Base-by-base conservation (phyloP, 1,140 invertebrate species). In the Drosophila lini region DNA sequence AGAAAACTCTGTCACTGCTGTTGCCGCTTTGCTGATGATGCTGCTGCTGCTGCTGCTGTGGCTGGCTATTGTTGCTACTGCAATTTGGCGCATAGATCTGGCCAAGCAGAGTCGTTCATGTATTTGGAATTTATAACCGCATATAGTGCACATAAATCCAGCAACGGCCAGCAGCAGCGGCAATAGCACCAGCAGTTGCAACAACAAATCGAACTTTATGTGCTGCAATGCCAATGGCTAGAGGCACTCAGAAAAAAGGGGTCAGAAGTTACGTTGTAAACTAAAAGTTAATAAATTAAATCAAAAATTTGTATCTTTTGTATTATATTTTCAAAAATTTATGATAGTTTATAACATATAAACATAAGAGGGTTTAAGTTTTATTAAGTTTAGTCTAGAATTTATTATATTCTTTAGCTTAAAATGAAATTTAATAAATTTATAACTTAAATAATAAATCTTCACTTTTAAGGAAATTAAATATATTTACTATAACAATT, bases 101-200 rank as follows among this genome's bases (percentile, higher is more conserved):
- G 50, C 57, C 67, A 71, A 80, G 74, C 74, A 38, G 74, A 76
- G 84, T 78, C 65, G 82, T 88, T 78, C 88, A 91, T 91, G 83
- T 91, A 91, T 91, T 80, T 76, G 74, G 76, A 85, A 91, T 91
- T 91, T 91, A 91, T 91, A 91, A 91, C 88, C 88, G 88, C 83
- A 91, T 84, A 88, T 80, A 81, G 83, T 78, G 80, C 80, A 90
- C 84, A 89, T 89, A 89, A 89, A 89, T 89, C 84, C 74, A 81
- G 62, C 59, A 62, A 44, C 64, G 61, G 75, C 74, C 61, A 80
- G 44, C 74, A 67, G 48, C 67, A 57, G 58, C 58, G 56, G 16
- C 71, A 55, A 48, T 41, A 47, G 69, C 52, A 59, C 11, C 50
- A 63, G 36, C 77, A 52, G 44, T 61, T 41, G 44, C 75, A 78